phyloP scores from a whole-genome alignment of 2,113 vertebrate genomes.

The Pygathrix nemaeus region DNA sequence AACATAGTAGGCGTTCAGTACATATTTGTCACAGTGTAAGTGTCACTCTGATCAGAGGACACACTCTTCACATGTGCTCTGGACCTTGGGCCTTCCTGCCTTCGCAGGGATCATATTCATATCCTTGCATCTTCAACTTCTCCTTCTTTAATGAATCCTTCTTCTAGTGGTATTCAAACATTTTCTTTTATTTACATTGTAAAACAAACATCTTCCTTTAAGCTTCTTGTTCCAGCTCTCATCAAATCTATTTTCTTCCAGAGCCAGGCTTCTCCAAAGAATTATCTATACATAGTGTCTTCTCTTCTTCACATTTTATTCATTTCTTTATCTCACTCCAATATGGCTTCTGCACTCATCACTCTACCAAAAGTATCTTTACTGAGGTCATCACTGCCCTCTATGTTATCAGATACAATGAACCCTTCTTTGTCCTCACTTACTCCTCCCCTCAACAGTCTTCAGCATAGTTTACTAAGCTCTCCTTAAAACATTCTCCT shows the following conservation, averaged over 20 bases:
- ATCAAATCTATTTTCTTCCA: neutral
- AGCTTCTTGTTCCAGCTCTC: neutral
- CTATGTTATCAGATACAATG: neutral
- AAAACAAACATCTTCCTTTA: constrained; percentile 14
- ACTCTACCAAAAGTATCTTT: neutral
- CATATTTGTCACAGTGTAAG: neutral
- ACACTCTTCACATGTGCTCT: neutral
- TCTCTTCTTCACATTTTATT: neutral
- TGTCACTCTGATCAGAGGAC: neutral
- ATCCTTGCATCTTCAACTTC: neutral
- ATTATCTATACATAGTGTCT: neutral
- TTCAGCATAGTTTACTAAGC: neutral
- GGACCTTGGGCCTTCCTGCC: neutral
- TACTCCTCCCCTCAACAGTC: neutral
- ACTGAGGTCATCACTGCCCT: neutral
- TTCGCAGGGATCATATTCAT: neutral
- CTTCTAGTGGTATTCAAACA: constrained; percentile 16
- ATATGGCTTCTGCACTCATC: neutral
- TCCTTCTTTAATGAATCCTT: neutral
- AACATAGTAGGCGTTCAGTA: neutral
- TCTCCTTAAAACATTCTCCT: neutral
- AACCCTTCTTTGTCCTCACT: neutral
- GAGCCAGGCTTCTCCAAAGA: neutral
- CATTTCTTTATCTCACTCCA: neutral
- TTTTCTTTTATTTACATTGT: neutral